phyloP scores from a whole-genome alignment of 2,888 invertebrate species.

The Hemithea aestivaria region DNA sequence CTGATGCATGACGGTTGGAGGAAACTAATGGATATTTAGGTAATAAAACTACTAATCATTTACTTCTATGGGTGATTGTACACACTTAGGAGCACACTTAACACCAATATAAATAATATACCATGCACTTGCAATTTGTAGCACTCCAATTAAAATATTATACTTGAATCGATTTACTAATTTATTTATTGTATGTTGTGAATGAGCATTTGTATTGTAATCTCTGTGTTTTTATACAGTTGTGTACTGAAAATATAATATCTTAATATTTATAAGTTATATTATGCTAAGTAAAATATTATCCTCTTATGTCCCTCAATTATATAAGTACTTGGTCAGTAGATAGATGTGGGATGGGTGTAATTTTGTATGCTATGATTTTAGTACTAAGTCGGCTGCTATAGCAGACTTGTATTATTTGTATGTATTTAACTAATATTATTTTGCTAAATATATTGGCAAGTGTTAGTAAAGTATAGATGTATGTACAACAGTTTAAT shows the following conservation, averaged over 20 bases:
- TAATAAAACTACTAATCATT: slow-evolving; percentile 10
- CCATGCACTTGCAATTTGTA: slow-evolving; percentile 53
- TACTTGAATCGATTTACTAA: slow-evolving; percentile 1
- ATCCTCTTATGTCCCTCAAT: neutral
- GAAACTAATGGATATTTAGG: slow-evolving; percentile 35
- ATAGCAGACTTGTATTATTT: no score
- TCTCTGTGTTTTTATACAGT: neutral
- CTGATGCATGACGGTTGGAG: slow-evolving; percentile 38
- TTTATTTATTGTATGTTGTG: slow-evolving; percentile 1
- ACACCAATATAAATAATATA: slow-evolving; percentile 46
- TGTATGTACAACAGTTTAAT: no score
- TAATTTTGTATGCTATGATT: slow-evolving; percentile 8
- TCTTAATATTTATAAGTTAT: no score
- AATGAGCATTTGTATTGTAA: slow-evolving; percentile 3
- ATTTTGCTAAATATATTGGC: no score
- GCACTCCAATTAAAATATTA: slow-evolving; percentile 7
- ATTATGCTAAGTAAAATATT: no score
- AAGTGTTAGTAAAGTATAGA: slow-evolving; percentile 1
- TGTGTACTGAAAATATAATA: no score
- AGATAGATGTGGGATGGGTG: slow-evolving; percentile 13
- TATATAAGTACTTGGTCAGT: slow-evolving; percentile 1
- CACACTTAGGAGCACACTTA: slow-evolving; percentile 26
- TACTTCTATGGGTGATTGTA: slow-evolving; percentile 20
- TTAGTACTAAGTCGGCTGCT: no score
- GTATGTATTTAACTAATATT: no score